phyloP scores from a whole-genome alignment of 2,797 vertebrate species.

The Pangasius macronema region DNA sequence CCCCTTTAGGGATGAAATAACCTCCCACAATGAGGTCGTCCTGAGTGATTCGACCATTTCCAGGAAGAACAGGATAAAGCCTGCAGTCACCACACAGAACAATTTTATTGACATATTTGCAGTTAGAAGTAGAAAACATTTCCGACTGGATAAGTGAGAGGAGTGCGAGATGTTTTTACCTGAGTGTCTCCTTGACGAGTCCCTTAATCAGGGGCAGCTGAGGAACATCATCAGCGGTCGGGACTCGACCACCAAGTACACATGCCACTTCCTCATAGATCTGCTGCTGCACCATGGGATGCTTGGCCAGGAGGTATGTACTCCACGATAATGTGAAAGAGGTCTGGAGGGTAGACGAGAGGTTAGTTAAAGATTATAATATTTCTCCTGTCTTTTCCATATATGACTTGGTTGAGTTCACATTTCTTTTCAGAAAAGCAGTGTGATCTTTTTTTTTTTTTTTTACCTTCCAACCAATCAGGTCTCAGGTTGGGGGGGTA shows the following conservation, averaged over 20 bases:
- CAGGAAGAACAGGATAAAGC: conserved; percentile 90
- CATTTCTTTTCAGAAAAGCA: not conserved
- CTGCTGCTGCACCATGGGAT: conserved; percentile 80
- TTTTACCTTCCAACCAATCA: not conserved
- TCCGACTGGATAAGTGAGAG: not conserved
- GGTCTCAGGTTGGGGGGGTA: not conserved
- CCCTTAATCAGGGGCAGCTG: conserved; percentile 84
- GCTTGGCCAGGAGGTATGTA: conserved; percentile 83
- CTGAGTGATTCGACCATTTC: conserved; percentile 89
- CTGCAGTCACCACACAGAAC: conserved; percentile 62
- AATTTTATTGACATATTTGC: not conserved
- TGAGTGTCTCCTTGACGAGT: conserved; percentile 91
- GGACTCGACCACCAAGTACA: conserved; percentile 74
- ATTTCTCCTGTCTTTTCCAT: not conserved
- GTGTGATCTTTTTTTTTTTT: not conserved
- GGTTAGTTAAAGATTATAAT: not conserved
- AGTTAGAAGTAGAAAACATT: not conserved
- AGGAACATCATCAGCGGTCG: conserved; percentile 78
- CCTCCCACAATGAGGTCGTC: conserved; percentile 87
- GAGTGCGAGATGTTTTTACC: conserved; percentile 65
- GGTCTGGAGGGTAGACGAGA: conserved; percentile 71
- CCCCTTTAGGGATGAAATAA: conserved; percentile 92
- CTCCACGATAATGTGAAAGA: conserved; percentile 93
- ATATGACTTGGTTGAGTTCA: not conserved
- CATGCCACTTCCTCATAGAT: conserved; percentile 78